These are phyloP conservation scores for Stigmatopora argus DNA, from an alignment of 2,113 vertebrate species.

Conservation along the genomic window DNA sequence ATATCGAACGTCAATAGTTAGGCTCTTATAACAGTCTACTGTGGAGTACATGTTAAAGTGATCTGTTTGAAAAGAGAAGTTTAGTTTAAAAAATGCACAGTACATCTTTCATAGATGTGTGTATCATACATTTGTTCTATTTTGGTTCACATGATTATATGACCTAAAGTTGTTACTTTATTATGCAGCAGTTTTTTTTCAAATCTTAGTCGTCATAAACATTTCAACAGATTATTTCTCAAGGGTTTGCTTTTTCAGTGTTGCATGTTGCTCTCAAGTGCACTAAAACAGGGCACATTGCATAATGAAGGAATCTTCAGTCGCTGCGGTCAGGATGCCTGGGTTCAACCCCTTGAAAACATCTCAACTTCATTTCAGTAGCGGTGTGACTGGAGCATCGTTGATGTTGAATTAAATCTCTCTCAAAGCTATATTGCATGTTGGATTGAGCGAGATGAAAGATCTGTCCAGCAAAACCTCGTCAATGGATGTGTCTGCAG, in stretches of 20 bases:
- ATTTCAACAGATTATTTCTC: neutral
- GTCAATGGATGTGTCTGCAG: constrained; percentile 44
- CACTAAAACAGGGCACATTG: neutral
- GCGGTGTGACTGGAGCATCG: neutral
- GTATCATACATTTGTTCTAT: neutral
- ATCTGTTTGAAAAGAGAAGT: neutral
- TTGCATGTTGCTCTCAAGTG: neutral
- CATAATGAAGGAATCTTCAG: too few relatives aligned
- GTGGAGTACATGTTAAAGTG: too few relatives aligned
- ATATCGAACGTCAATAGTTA: neutral
- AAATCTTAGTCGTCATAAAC: neutral
- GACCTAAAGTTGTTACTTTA: neutral
- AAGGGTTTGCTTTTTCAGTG: neutral
- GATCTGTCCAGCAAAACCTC: constrained; percentile 37
- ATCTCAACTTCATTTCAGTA: neutral
- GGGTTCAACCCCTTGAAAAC: neutral
- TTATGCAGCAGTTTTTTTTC: neutral
- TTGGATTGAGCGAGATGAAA: constrained; percentile 45
- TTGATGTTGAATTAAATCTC: neutral
- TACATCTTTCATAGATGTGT: neutral
- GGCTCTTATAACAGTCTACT: too few relatives aligned
- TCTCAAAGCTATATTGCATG: constrained; percentile 23
- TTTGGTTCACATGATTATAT: neutral
- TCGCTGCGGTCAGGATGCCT: neutral
- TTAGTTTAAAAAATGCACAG: neutral